Base-by-base conservation (phyloP, 2,113 vertebrate genomes). In the Tenrec ecaudatus region DNA sequence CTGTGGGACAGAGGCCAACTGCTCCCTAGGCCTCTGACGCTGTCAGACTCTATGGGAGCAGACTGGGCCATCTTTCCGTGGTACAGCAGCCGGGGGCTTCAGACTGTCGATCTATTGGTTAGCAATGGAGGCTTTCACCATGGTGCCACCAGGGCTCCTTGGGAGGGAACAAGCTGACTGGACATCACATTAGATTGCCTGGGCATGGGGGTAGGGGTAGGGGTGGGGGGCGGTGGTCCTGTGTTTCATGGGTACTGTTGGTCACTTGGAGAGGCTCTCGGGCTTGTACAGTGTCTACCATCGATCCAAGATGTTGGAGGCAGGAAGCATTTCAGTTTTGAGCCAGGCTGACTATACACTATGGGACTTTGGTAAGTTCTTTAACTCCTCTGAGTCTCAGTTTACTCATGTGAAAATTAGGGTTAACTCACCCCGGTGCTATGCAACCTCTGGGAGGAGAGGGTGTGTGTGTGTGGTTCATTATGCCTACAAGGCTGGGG, bases 401-500 rank as follows among this genome's bases (percentile, higher is more conserved):
- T 88, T 84, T 82, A 80, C 69, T 85, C 80, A 73, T 91, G 36
- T 87, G 23, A 83, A 53, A 87, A 75, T 33, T 71, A n/a, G 73
- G n/a, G 6, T 78, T 82, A 60, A 85, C 22, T 33, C 79, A 69
- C 3, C 47, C 62, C 76, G 40, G 86, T 69, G 23, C 29, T 75
- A 64, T 53, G 25, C 25, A 64, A 29, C 79, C 36, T 83, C 79
- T 92, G 29, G 33, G 60, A 31, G 31, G 62, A 88, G 78, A 71
- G 27, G 36, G 33, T 69, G 78, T 47, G 47, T 40, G 11, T 47
- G 25, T 14, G 33, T 64, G 47, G 80, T 20, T 80, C 27, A 5
- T 69, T 8, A 5, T 27, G 36, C 75, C 83, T 17, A 8, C 75
- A 81, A 89, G 76, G 17, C 27, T 71, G 80, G 43, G 22, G 27